Evolutionary conservation across 2,113 vertebrate genomes (phyloP), one percentile per base, ranked within the genome.

Genomic region (Gasterosteus aculeatus): DNA sequence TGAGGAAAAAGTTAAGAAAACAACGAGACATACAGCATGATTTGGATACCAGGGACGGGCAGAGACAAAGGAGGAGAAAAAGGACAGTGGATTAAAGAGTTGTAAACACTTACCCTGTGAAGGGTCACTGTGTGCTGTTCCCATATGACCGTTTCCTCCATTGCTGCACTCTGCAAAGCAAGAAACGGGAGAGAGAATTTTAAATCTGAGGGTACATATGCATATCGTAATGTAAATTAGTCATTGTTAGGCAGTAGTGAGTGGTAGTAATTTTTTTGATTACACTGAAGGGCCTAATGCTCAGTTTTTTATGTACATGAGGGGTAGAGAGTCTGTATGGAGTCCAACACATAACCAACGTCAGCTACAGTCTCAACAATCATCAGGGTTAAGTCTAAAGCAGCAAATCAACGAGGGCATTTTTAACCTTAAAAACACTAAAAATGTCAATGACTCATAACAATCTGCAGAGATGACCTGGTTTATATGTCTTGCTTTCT

Each of bases 81-180:
- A 54, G 49, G 39, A 73, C 66, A 71, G 70, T 62, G 67, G 39
- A 78, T 60, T 77, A 64, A 71, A 72, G 22, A 61, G 59, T 80
- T 67, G 75, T 75, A 31, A 69, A 83, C 75, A 95, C 97, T 96
- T 90, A 99, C 98, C 95, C 97, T 98, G 95, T 99, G 97, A 95
- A 99, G 97, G 65, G 97, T 99, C 90, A 99, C 98, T 29, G 98
- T 99, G 92, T 99, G 97, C 89, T 99, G 97, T 93, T 99, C 98
- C 98, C 98, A 99, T 94, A 99, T 99, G 74, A 98, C 97, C 0
- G 98, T 98, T 95, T 99, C 98, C 95, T 99, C 98, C 98, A 99
- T 99, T 69, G 96, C 92, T 93, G 96, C 96, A 93, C 92, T 98
- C 98, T 99, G 93, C 35, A 89, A 90, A 1, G 82, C 66, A 87